Evolutionary conservation across 2,797 vertebrate genomes (phyloP).

Genomic region (Sus cebifrons): DNA sequence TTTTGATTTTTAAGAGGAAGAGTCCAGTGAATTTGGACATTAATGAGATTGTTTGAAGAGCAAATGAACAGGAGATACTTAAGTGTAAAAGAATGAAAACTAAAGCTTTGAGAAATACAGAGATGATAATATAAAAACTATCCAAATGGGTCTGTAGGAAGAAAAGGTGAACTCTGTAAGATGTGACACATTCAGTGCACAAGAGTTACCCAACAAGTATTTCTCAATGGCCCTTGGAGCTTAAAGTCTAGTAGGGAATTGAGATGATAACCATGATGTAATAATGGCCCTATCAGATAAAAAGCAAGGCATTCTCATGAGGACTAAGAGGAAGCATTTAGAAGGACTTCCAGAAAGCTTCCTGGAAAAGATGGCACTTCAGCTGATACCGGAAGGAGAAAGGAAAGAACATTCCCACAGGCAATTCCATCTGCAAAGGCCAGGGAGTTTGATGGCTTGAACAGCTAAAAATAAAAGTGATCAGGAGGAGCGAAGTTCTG

Average conservation of each 20-base stretch:
- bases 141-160: not conserved
- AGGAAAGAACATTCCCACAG: not conserved
- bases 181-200: not conserved
- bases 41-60: slow-evolving; percentile 32
- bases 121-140: not conserved
- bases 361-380: not conserved
- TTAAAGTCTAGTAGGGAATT: not conserved
- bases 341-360: not conserved
- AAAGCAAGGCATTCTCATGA: not conserved
- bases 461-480: not conserved
- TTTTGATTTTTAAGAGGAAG: not conserved
- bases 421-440: not conserved
- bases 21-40: slow-evolving; percentile 20
- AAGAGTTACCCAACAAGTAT: not conserved
- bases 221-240: not conserved
- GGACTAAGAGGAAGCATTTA: not conserved
- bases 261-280: not conserved
- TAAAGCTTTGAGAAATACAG: slow-evolving; percentile 29
- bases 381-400: not conserved
- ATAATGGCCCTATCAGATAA: not conserved
- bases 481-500: not conserved
- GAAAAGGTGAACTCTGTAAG: not conserved
- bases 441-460: not conserved
- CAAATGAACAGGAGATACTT: not conserved
- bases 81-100: not conserved